Conservation (phyloP, 2,797 vertebrate species). For the Falco rusticolus region DNA sequence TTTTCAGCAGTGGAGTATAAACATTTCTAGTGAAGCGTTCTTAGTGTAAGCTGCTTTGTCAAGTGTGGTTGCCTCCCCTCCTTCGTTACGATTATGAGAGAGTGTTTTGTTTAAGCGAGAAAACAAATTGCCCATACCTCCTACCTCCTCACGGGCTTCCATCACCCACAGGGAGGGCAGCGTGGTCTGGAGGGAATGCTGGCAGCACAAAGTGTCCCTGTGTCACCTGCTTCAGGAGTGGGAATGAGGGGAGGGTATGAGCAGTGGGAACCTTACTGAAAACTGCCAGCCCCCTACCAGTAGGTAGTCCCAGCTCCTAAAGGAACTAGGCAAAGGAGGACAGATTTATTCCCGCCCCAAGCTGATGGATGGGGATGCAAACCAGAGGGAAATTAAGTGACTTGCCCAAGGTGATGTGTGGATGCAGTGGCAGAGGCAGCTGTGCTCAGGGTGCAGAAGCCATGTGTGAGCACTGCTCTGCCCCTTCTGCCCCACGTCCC, state of each 20-base stretch:
- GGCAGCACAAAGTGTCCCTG: background rate
- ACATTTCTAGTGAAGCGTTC: constrained; percentile 44
- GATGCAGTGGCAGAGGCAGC: background rate
- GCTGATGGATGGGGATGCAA: background rate
- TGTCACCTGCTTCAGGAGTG: background rate
- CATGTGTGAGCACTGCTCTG: accelerated
- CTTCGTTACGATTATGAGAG: background rate
- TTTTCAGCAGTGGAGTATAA: constrained; percentile 35
- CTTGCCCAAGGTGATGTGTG: background rate
- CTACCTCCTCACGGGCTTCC: background rate
- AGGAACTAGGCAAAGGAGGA: accelerated
- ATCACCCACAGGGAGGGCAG: background rate
- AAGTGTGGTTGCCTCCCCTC: constrained; percentile 36
- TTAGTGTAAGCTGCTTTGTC: constrained; percentile 35
- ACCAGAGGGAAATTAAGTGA: background rate
- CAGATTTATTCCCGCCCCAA: background rate
- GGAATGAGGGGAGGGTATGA: background rate
- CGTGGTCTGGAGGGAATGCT: background rate
- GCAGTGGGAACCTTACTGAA: background rate
- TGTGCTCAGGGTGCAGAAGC: accelerated
- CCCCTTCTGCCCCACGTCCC: background rate
- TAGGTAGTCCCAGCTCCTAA: background rate
- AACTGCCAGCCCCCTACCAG: accelerated
- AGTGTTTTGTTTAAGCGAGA: background rate
- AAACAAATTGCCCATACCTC: constrained; percentile 24